These are phyloP conservation scores for Trichogramma dendrolimi DNA, from an alignment of 2,888 invertebrate species.

Conservation along the genomic window DNA sequence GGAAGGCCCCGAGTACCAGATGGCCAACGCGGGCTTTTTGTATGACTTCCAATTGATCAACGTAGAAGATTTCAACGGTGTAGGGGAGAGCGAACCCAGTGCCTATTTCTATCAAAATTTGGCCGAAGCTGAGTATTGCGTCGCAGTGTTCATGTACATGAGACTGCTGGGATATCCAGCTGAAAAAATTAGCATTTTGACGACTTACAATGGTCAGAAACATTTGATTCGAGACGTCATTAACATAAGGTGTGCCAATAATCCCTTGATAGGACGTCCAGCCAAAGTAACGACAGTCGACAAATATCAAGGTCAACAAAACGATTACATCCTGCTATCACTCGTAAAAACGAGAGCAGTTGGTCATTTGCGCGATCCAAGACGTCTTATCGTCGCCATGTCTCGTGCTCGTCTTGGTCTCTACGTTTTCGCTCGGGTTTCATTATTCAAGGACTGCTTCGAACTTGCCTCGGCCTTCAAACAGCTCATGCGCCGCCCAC, in stretches of 20 bases:
- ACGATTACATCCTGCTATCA: slow-evolving; percentile 95
- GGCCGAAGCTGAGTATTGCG: slow-evolving; percentile 90
- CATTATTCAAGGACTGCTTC: slow-evolving; percentile 92
- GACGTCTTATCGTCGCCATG: slow-evolving; percentile 96
- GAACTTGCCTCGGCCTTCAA: slow-evolving; percentile 95
- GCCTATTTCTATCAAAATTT: slow-evolving; percentile 97
- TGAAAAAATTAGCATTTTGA: slow-evolving; percentile 92
- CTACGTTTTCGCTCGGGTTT: slow-evolving; percentile 90
- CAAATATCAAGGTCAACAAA: slow-evolving; percentile 99
- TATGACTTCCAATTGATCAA: slow-evolving; percentile 94
- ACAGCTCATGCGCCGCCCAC: slow-evolving; percentile 77
- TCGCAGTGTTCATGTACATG: slow-evolving; percentile 98
- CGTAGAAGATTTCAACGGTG: slow-evolving; percentile 93
- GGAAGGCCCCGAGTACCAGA: slow-evolving; percentile 76
- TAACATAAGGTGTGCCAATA: slow-evolving; percentile 80
- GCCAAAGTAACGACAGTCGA: slow-evolving; percentile 95
- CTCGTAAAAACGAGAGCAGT: slow-evolving; percentile 93
- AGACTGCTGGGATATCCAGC: slow-evolving; percentile 93
- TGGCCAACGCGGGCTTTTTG: slow-evolving; percentile 87
- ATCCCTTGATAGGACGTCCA: slow-evolving; percentile 90
- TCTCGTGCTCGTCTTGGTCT: slow-evolving; percentile 94
- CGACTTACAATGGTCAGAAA: slow-evolving; percentile 99
- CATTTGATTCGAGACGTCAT: slow-evolving; percentile 95
- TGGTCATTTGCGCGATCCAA: slow-evolving; percentile 95
- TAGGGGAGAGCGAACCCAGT: slow-evolving; percentile 95